These are phyloP conservation scores for Gryllus bimaculatus DNA, from an alignment of 1,140 invertebrate species.

Conservation along the genomic window DNA sequence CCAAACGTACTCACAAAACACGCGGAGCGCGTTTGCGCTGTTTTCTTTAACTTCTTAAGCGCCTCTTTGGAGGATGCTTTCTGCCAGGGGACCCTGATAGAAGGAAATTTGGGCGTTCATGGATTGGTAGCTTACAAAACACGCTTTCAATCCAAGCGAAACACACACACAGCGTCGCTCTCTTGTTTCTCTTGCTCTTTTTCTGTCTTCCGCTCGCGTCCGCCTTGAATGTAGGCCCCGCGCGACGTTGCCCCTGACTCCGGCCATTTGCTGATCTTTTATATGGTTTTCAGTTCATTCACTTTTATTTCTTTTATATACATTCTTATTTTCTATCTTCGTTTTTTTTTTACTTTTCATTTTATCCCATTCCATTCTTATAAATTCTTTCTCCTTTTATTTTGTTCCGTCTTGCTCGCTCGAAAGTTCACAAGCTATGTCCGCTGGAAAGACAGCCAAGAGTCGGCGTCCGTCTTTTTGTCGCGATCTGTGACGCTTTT, in stretches of 20 bases:
- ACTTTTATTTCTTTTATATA: conserved; percentile 2
- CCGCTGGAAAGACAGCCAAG: background rate
- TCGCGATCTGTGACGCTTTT: background rate
- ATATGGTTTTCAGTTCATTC: background rate
- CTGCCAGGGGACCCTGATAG: background rate
- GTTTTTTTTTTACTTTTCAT: background rate
- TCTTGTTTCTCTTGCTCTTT: background rate
- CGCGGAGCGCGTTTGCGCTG: background rate
- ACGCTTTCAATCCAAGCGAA: background rate
- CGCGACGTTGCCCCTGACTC: background rate
- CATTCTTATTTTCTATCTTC: background rate
- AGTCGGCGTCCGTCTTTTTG: background rate
- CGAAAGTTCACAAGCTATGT: background rate
- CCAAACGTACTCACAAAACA: background rate
- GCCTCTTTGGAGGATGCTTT: background rate
- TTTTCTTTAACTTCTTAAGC: background rate
- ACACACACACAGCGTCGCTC: background rate
- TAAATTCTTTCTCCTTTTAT: background rate
- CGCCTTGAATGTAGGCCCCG: background rate
- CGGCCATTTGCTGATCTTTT: background rate
- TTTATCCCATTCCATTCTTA: background rate
- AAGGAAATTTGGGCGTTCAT: background rate
- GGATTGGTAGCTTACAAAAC: conserved; percentile 4
- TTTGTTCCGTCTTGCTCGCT: background rate
- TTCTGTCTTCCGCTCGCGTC: background rate